phyloP scores from a whole-genome alignment of 2,888 invertebrate genomes.

The Hybos culiciformis region DNA sequence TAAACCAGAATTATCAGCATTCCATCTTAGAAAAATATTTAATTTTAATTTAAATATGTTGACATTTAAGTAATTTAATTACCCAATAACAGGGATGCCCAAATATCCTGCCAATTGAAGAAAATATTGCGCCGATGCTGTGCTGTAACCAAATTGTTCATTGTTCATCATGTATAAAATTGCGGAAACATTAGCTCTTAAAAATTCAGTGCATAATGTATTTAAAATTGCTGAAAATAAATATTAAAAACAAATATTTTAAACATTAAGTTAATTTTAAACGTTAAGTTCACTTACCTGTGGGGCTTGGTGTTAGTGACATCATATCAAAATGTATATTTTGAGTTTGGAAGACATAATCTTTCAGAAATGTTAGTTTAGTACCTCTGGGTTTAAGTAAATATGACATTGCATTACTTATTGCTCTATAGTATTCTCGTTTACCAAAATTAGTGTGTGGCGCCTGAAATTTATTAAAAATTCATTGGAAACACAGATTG shows the following conservation, averaged over 20 bases:
- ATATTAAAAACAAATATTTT: conserved; percentile 4
- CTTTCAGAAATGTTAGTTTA: conserved; percentile 47
- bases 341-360: conserved; percentile 46
- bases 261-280: background rate
- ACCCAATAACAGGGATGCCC: conserved; percentile 86
- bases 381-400: conserved; percentile 44
- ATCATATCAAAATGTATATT: conserved; percentile 53
- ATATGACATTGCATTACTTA: conserved; percentile 46
- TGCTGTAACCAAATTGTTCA: conserved; percentile 84
- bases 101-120: conserved; percentile 85
- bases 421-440: conserved; percentile 51
- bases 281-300: conserved; percentile 44
- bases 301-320: conserved; percentile 59
- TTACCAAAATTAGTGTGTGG: conserved; percentile 39
- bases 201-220: conserved; percentile 77
- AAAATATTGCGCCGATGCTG: conserved; percentile 88
- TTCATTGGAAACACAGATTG: too few species aligned
- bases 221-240: conserved; percentile 63
- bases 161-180: conserved; percentile 92
- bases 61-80: conserved; percentile 60
- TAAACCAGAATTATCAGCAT: conserved; percentile 90
- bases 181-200: conserved; percentile 78
- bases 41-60: background rate
- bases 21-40: conserved; percentile 66
- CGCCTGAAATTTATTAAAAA: too few species aligned